These are phyloP conservation scores for Drosophila pegasa DNA, from an alignment of 2,888 invertebrate species.

Conservation along the genomic window DNA sequence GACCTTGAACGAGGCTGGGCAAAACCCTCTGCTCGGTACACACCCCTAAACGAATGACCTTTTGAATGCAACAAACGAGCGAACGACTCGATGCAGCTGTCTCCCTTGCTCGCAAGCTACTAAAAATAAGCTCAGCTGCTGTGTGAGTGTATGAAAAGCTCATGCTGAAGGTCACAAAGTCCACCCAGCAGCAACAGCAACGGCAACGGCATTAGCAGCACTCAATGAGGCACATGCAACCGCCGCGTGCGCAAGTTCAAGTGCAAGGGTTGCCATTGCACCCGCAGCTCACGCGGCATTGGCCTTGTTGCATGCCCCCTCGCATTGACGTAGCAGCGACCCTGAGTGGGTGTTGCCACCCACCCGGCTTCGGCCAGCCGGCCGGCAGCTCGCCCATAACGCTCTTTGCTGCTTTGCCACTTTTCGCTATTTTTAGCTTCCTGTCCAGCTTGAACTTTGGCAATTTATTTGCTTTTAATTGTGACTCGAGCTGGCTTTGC, in stretches of 20 bases:
- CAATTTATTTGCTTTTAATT: constrained; percentile 55
- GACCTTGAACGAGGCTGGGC: constrained; percentile 65
- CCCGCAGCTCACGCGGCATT: constrained; percentile 43
- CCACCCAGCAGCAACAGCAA: constrained; percentile 33
- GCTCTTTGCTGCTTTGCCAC: neutral
- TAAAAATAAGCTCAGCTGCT: constrained; percentile 76
- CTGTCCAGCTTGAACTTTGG: constrained; percentile 28
- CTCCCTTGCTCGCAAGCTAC: constrained; percentile 42
- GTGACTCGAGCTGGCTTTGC: constrained; percentile 24
- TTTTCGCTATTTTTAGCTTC: constrained; percentile 37
- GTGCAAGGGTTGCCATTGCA: constrained; percentile 78
- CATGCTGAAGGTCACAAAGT: constrained; percentile 72
- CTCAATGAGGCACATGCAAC: constrained; percentile 64
- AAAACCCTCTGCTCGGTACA: constrained; percentile 27
- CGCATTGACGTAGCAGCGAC: constrained; percentile 54
- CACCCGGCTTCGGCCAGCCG: constrained; percentile 26
- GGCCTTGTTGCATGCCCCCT: constrained; percentile 43
- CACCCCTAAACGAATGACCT: constrained; percentile 67
- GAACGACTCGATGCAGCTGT: constrained; percentile 13
- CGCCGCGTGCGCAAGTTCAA: constrained; percentile 81
- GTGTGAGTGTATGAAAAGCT: constrained; percentile 55
- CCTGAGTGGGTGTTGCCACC: constrained; percentile 43
- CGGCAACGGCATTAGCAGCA: constrained; percentile 7
- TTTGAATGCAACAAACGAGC: constrained; percentile 55
- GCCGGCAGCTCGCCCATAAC: neutral